Conservation (phyloP, 2,888 invertebrate genomes). For the Lottia gigantea region DNA sequence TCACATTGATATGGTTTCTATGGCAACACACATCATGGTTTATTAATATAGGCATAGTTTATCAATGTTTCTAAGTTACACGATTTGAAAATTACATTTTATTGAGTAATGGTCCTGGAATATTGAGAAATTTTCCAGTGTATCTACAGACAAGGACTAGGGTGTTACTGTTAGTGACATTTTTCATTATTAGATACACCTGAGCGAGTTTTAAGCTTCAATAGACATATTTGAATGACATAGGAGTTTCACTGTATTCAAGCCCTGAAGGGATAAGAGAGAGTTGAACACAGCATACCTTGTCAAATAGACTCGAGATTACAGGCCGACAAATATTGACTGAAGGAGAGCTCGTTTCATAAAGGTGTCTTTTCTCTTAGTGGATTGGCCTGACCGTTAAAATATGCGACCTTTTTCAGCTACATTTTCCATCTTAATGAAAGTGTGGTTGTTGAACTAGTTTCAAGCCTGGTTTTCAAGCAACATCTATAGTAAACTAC, state of each 20-base stretch:
- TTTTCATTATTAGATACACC: neutral
- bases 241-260: neutral
- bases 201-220: neutral
- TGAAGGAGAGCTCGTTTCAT: neutral
- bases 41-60: constrained; percentile 18
- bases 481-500: neutral
- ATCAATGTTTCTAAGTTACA: constrained; percentile 22
- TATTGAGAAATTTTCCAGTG: no score
- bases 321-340: constrained; percentile 18
- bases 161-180: neutral
- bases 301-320: constrained; percentile 13
- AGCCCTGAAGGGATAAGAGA: constrained; percentile 2
- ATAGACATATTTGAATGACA: neutral
- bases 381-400: constrained; percentile 16
- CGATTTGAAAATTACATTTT: constrained; percentile 17
- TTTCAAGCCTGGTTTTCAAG: neutral
- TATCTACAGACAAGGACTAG: no score
- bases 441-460: neutral
- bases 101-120: neutral
- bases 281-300: constrained; percentile 3
- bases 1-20: constrained; percentile 18
- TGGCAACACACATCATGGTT: constrained; percentile 20
- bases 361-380: constrained; percentile 12
- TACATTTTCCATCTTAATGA: constrained; percentile 12
- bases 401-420: constrained; percentile 17